These are phyloP conservation scores for Neodiprion virginianus DNA, from an alignment of 1,140 invertebrate genomes.

Conservation along the genomic window DNA sequence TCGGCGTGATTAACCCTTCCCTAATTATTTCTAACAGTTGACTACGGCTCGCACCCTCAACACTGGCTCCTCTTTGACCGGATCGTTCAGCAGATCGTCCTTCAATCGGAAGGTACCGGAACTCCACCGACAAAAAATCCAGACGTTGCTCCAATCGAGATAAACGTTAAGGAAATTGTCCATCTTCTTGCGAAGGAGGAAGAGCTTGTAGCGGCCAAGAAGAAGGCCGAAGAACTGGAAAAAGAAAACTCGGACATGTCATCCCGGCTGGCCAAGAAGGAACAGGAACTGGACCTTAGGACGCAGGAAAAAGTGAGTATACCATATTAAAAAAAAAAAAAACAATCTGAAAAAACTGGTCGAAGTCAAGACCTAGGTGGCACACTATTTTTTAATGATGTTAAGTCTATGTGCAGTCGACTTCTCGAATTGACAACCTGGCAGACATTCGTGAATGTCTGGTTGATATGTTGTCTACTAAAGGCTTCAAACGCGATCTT, in stretches of 20 bases:
- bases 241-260: conserved; percentile 89
- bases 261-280: conserved; percentile 87
- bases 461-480: background rate
- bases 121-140: conserved; percentile 72
- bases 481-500: background rate
- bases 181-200: conserved; percentile 93
- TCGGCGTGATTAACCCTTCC: conserved; percentile 6
- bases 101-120: conserved; percentile 78
- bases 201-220: conserved; percentile 85
- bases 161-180: conserved; percentile 91
- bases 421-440: too few species aligned
- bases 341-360: background rate
- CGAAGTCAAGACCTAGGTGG: background rate
- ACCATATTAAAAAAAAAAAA: background rate
- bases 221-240: conserved; percentile 87
- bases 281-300: conserved; percentile 89
- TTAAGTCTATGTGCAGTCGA: too few species aligned
- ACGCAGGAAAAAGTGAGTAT: conserved; percentile 80
- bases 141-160: conserved; percentile 84
- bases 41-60: conserved; percentile 83
- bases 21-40: conserved; percentile 60
- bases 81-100: conserved; percentile 93
- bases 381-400: too few species aligned
- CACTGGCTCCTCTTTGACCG: conserved; percentile 95
- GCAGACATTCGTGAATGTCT: background rate